These are phyloP conservation scores for Homalodisca vitripennis DNA, from an alignment of 1,140 invertebrate species.

Conservation along the genomic window DNA sequence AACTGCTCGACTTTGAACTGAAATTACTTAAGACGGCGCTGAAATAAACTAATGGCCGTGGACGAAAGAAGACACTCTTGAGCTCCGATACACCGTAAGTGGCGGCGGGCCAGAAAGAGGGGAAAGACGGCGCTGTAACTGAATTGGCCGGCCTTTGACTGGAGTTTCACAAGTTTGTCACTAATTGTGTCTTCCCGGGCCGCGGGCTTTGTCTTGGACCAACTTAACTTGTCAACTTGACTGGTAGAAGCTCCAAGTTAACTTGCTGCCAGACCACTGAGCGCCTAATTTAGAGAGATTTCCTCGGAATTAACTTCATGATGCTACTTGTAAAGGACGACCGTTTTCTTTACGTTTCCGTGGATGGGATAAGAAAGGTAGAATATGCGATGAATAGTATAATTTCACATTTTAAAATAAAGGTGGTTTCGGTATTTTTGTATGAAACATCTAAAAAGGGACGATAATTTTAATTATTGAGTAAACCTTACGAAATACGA, in stretches of 20 bases:
- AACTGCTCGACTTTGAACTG: background rate
- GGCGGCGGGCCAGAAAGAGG: background rate
- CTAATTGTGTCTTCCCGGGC: constrained; percentile 6
- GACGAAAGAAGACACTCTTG: background rate
- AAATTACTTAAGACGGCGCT: no score
- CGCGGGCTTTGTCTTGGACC: background rate
- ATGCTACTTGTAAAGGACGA: no score
- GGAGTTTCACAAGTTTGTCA: background rate
- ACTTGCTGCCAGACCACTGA: background rate
- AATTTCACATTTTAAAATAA: no score
- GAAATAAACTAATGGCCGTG: background rate
- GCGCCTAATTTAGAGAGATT: background rate
- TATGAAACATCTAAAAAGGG: no score
- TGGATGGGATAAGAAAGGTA: no score
- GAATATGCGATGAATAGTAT: no score
- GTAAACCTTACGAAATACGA: no score
- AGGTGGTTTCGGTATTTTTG: no score
- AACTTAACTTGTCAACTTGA: constrained; percentile 15
- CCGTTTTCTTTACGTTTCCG: no score
- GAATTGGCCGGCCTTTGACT: constrained; percentile 5
- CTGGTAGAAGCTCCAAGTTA: background rate
- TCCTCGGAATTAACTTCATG: no score
- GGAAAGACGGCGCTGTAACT: background rate
- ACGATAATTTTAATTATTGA: no score
- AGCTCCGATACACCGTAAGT: no score